These are phyloP conservation scores for Conger conger DNA, from an alignment of 2,113 vertebrate species.

Conservation along the genomic window DNA sequence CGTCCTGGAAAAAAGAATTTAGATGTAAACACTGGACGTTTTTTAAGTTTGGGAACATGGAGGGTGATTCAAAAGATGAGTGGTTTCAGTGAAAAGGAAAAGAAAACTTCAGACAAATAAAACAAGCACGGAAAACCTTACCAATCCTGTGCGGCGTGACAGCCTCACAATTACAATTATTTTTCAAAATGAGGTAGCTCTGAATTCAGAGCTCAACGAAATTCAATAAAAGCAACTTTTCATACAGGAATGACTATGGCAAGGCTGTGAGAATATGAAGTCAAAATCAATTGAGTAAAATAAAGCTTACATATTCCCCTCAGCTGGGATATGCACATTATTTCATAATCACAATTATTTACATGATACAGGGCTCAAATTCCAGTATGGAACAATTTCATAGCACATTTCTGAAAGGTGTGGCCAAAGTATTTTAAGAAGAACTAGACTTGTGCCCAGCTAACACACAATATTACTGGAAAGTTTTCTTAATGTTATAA, in stretches of 20 bases:
- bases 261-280: neutral
- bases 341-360: neutral
- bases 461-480: too few species aligned
- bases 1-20: conserved; percentile 49
- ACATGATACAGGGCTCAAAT: neutral
- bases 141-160: neutral
- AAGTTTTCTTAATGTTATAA: too few species aligned
- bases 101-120: conserved; percentile 39
- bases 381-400: neutral
- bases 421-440: neutral
- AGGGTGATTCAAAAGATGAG: conserved; percentile 46
- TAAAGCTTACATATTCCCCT: neutral
- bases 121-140: neutral
- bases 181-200: neutral
- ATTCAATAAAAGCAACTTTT: neutral
- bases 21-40: conserved; percentile 49
- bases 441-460: neutral
- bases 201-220: too few species aligned
- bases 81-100: conserved; percentile 42
- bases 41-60: conserved; percentile 43
- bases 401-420: neutral
- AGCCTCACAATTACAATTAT: neutral
- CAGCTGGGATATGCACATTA: neutral
- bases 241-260: neutral
- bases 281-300: neutral